Percentiles rank a stretch among this genome's conserved stretches.
Evolutionary conservation across 2,113 vertebrate species (phyloP).

Genomic region (Amblyornis subalaris): DNA sequence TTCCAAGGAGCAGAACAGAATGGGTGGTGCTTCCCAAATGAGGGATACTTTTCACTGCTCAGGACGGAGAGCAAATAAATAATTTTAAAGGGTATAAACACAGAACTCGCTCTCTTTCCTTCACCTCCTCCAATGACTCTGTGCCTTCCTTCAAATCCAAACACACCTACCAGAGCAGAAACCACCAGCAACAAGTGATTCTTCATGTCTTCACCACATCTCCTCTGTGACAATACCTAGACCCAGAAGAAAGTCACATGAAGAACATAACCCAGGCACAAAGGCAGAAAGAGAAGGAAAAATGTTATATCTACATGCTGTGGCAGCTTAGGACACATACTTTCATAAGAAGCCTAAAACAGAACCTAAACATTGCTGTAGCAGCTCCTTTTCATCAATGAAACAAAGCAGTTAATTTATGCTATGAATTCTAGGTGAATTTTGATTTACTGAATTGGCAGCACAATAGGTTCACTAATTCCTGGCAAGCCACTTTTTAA

Average conservation of each 20-base stretch:
- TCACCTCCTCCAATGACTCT: neutral
- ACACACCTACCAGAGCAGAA: neutral
- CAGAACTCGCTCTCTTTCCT: neutral
- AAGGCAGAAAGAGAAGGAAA: neutral
- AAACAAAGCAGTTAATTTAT: neutral
- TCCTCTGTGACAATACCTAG: neutral
- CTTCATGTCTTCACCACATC: neutral
- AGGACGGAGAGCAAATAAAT: neutral
- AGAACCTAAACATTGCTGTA: neutral
- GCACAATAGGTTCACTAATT: neutral
- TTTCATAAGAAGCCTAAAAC: neutral
- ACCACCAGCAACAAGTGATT: neutral
- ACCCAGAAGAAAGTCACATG: neutral
- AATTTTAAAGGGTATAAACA: neutral
- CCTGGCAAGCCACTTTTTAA: neutral
- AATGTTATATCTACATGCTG: neutral
- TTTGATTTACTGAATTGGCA: neutral
- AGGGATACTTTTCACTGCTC: neutral
- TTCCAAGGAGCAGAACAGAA: neutral
- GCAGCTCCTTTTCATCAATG: neutral
- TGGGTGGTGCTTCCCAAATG: neutral
- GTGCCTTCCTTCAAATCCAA: neutral
- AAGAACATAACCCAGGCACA: neutral
- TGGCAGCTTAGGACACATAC: neutral
- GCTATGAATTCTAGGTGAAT: neutral